Conservation (phyloP, 64 coral and sea anemone genomes). For the Orbicella faveolata region DNA sequence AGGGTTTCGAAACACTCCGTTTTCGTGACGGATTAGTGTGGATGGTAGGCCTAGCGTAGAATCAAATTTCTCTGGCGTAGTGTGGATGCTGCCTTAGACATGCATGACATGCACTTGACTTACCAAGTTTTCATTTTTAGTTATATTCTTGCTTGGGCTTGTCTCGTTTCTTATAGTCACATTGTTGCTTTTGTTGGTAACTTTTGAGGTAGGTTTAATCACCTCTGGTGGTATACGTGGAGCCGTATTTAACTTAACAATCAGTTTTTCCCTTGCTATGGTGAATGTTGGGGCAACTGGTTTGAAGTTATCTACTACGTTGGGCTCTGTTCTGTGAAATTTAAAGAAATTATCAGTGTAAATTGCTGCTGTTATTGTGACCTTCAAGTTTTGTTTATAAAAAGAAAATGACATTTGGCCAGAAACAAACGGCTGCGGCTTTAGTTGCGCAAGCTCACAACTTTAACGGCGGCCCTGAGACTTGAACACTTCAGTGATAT, state of each 20-base stretch:
- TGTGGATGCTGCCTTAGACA: background rate
- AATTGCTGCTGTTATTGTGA: too few relatives aligned
- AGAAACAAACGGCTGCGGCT: too few relatives aligned
- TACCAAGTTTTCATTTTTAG: background rate
- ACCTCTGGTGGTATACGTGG: background rate
- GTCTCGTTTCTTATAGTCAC: background rate
- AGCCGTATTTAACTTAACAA: constrained; percentile 4
- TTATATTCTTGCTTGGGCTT: background rate
- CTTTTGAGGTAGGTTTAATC: background rate
- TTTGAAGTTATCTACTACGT: background rate
- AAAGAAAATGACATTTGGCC: too few relatives aligned
- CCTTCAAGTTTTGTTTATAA: too few relatives aligned
- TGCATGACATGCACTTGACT: background rate
- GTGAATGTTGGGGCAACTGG: background rate
- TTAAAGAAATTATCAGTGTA: too few relatives aligned
- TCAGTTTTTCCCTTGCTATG: background rate
- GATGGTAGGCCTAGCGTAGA: too few relatives aligned
- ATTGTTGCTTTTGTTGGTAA: background rate
- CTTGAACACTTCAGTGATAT: too few relatives aligned
- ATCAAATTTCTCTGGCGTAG: background rate
- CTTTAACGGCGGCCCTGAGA: too few relatives aligned
- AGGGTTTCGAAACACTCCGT: too few relatives aligned
- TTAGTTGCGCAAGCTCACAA: too few relatives aligned
- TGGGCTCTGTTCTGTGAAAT: too few relatives aligned
- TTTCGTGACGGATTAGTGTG: too few relatives aligned